Conservation (phyloP, 64 coral and sea anemone genomes). For the Orbicella faveolata region DNA sequence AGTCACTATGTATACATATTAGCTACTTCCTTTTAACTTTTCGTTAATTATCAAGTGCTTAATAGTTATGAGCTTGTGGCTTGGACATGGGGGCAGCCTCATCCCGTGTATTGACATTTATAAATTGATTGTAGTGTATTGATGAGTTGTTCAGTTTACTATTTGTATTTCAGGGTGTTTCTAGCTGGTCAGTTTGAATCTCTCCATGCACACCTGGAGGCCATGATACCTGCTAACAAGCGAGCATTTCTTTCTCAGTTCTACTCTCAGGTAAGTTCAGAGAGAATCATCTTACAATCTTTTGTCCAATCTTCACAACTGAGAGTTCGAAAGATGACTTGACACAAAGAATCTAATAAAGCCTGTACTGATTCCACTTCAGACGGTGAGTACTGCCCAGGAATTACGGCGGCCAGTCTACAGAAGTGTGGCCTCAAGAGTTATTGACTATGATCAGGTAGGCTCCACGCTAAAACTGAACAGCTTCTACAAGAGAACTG, state of each 20-base stretch:
- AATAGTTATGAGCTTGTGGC: too few relatives aligned
- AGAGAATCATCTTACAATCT: background rate
- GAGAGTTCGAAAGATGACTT: too few relatives aligned
- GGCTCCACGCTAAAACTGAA: too few relatives aligned
- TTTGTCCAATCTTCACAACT: too few relatives aligned
- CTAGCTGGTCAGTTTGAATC: constrained; percentile 96
- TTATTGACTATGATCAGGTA: constrained; percentile 93
- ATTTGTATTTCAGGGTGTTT: constrained; percentile 76
- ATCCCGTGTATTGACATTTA: too few relatives aligned
- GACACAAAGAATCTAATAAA: background rate
- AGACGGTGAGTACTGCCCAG: constrained; percentile 90
- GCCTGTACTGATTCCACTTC: constrained; percentile 8
- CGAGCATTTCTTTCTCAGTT: constrained; percentile 98
- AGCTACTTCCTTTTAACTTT: too few relatives aligned
- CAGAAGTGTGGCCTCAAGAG: constrained; percentile 84
- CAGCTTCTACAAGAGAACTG: too few relatives aligned
- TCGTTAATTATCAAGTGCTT: too few relatives aligned
- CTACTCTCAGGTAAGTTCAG: constrained; percentile 88
- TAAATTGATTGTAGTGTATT: too few relatives aligned
- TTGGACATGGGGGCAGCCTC: too few relatives aligned
- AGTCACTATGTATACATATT: too few relatives aligned
- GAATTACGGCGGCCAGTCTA: constrained; percentile 92
- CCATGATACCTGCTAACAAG: constrained; percentile 90
- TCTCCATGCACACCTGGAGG: constrained; percentile 82
- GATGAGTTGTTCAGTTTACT: too few relatives aligned